Evolutionary conservation across 2,888 invertebrate genomes (phyloP).

Genomic region (Parapristionchus giblindavisi): DNA sequence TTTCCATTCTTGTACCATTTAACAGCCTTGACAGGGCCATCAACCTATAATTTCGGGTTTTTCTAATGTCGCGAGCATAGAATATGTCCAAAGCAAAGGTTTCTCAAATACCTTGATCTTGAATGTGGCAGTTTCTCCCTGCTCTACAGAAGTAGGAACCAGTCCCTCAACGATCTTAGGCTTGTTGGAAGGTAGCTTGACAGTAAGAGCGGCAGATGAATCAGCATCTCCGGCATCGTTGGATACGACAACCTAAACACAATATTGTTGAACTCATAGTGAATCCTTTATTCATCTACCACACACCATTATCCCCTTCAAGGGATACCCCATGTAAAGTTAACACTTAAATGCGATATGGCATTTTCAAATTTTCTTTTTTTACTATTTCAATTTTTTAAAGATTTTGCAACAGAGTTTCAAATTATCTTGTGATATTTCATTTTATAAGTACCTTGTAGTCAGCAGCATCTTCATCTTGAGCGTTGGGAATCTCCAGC

Average conservation of each 20-base stretch:
- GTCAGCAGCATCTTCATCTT: conserved; percentile 61
- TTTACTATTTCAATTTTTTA: neutral
- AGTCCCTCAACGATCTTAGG: conserved; percentile 79
- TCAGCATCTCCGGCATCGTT: conserved; percentile 69
- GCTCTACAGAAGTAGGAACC: conserved; percentile 78
- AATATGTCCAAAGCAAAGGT: neutral
- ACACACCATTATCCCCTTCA: neutral
- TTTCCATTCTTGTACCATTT: conserved; percentile 70
- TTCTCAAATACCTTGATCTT: conserved; percentile 68
- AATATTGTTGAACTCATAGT: neutral
- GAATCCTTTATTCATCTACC: neutral
- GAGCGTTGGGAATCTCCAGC: conserved; percentile 61
- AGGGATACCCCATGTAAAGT: neutral
- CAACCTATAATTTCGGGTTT: neutral
- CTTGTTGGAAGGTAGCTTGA: conserved; percentile 50
- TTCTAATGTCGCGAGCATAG: neutral
- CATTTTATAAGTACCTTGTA: conserved; percentile 53
- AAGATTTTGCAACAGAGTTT: neutral
- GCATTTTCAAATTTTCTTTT: no score
- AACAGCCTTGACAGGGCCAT: conserved; percentile 38
- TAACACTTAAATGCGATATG: neutral
- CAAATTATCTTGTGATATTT: neutral
- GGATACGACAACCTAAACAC: conserved; percentile 40
- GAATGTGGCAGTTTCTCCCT: conserved; percentile 84
- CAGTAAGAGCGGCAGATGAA: conserved; percentile 61